Base-by-base conservation (phyloP, 1,140 invertebrate genomes). In the Anadara kagoshimensis region DNA sequence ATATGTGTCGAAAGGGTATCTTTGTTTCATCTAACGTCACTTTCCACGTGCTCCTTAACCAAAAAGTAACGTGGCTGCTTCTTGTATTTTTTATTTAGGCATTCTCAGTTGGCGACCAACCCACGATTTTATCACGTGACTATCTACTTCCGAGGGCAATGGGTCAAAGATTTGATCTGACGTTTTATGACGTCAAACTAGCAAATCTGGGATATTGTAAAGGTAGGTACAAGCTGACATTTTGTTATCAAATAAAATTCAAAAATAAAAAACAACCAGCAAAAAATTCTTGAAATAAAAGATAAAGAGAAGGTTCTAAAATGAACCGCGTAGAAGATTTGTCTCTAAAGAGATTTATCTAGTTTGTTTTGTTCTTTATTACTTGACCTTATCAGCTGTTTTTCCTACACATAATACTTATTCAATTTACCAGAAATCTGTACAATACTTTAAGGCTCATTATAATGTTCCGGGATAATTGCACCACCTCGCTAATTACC, bases 151-250 rank as follows among this genome's bases (percentile, higher is more conserved):
- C 83, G 61, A 56, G 78, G 8, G 81, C 83, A 3, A 56, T 86
- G 44, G 88, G 88, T 10, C 86, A 88, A 65, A 64, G 87, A 63
- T 51, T 81, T 11, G 82, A 78, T 29, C 71, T 86, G 20, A 87
- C 88, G 10, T 89, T 88, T 71, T 87, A 83, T 73, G 88, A 89
- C 63, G 78, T 83, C 20, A 88, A 88, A 69, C 70, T 84, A n/a
- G 86, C 86, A n/a, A 89, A 89, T 73, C 45, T 78, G 16, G 84
- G 79, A 0, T 89, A 89, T 68, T 89, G 87, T 75, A 66, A 72
- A 56, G 81, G 87, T 88, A 76, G 62, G 76, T 61, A 3, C 4
- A 59, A 3, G n/a, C n/a, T n/a, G n/a, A n/a, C n/a, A n/a, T n/a
- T n/a, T n/a, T n/a, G n/a, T n/a, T n/a, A n/a, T n/a, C n/a, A n/a